Evolutionary conservation across 1,140 invertebrate genomes (phyloP), one percentile per base, ranked within the genome.

Genomic region (Nymphalis io): DNA sequence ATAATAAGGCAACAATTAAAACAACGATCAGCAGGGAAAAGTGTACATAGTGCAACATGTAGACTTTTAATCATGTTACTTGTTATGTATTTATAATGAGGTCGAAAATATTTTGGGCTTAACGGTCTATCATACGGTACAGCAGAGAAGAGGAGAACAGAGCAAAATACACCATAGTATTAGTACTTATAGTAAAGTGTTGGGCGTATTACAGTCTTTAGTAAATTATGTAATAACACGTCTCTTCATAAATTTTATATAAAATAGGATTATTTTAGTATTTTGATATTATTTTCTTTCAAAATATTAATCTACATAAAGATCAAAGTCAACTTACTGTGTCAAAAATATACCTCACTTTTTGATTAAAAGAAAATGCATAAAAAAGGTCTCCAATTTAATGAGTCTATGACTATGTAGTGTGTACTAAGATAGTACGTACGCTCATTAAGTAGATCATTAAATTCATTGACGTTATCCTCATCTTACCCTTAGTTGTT

Each of bases 1-100:
- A n/a, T n/a, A n/a, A n/a, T n/a, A n/a, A 72, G 77, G 84, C 84
- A 84, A 89, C 87, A 90, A 91, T 91, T 91, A 91, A 89, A 89
- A 85, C 85, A 83, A 78, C 83, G 81, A 89, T 85, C 84, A 79
- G 74, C 20, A 81, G 79, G 78, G 80, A 80, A 78, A 66, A 55
- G 21, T 20, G 76, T 79, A 73, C 81, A 81, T 79, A 76, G 40
- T 11, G 20, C 39, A 39, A 38, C 48, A 58, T 44, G 53, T 23
- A 60, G 13, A 68, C 12, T 42, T 46, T 51, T 33, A 27, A 15
- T 5, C 23, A 21, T 16, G 27, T 13, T 51, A n/a, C 38, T 27
- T 48, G 59, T 60, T 46, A 16, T 18, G 18, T 53, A 16, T 51
- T 38, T n/a, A 12, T 15, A 38, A 61, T 66, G 66, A 61, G 23